Conservation (phyloP, 35 echinoderm and acorn worm species). For the Apostichopus japonicus region DNA sequence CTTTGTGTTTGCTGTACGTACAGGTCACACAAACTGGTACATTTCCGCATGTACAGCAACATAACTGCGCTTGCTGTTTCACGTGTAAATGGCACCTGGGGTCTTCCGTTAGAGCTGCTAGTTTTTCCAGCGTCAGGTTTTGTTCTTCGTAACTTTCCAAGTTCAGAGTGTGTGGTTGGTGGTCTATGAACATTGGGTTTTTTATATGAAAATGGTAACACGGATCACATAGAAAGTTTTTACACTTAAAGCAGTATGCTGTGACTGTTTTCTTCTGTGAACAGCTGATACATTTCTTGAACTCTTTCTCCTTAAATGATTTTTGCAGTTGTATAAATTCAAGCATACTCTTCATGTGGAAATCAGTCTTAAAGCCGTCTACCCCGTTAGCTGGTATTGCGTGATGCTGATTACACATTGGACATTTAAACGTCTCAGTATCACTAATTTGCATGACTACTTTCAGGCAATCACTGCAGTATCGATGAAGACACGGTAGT, state of each 20-base stretch:
- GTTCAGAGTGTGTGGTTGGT: background rate
- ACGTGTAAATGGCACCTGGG: background rate
- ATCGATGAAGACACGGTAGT: conserved; percentile 39
- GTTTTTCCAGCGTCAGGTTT: background rate
- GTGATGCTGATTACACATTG: background rate
- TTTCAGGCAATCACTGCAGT: conserved; percentile 11
- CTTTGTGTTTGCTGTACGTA: background rate
- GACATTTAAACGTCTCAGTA: background rate
- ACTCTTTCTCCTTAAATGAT: background rate
- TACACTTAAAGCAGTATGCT: conserved; percentile 28
- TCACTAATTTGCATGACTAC: background rate
- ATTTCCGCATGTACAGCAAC: background rate
- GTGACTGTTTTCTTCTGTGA: background rate
- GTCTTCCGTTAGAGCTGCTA: background rate
- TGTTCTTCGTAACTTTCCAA: background rate
- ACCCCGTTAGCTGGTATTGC: background rate
- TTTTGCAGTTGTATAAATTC: background rate
- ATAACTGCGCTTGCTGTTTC: background rate
- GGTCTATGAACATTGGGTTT: background rate
- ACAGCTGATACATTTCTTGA: background rate
- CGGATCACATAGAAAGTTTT: background rate
- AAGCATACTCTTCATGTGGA: conserved; percentile 8
- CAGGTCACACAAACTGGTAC: background rate
- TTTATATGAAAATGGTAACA: conserved; percentile 2
- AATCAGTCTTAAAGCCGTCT: conserved; percentile 14